Percentiles rank a stretch among this genome's conserved stretches.
Conservation (phyloP, 35 echinoderm and acorn worm genomes). For the Diadema setosum region DNA sequence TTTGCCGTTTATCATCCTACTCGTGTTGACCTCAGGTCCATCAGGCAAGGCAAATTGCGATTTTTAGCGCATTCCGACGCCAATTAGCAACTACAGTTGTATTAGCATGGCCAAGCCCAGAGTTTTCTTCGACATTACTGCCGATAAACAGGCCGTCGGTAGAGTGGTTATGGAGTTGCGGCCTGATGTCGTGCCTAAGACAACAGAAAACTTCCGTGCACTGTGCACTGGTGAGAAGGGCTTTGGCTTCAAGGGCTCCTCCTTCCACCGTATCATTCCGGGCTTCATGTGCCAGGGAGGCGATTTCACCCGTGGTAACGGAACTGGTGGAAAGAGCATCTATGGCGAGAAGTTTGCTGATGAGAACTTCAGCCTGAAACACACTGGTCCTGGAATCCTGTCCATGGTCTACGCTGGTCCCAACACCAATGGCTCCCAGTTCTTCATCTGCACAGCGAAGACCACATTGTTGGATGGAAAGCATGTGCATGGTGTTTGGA, state of each 20-base stretch:
- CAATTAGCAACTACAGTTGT: background rate
- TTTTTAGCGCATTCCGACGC: background rate
- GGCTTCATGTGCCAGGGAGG: constrained; percentile 97
- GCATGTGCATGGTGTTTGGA: constrained; percentile 73
- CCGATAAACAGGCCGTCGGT: background rate
- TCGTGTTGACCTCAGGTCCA: too few species aligned
- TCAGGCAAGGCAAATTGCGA: too few species aligned
- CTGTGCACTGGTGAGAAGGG: constrained; percentile 96
- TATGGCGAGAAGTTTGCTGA: constrained; percentile 91
- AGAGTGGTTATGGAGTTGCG: constrained; percentile 7
- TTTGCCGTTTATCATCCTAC: too few species aligned
- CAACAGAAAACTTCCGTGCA: constrained; percentile 84
- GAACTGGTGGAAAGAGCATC: constrained; percentile 97
- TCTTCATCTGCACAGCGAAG: constrained; percentile 83
- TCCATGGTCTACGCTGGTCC: constrained; percentile 89
- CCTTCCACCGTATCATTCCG: constrained; percentile 87
- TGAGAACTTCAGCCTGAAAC: constrained; percentile 87
- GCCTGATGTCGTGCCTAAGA: constrained; percentile 79
- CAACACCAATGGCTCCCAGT: constrained; percentile 95
- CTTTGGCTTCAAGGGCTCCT: constrained; percentile 83
- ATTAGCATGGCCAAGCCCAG: background rate
- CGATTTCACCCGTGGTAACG: constrained; percentile 82
- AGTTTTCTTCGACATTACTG: background rate
- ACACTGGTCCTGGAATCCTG: constrained; percentile 64
- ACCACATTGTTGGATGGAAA: constrained; percentile 76